Percentiles rank a stretch among this genome's conserved stretches.
Evolutionary conservation across 1,140 invertebrate species (phyloP).

Genomic region (Contarinia nasturtii): DNA sequence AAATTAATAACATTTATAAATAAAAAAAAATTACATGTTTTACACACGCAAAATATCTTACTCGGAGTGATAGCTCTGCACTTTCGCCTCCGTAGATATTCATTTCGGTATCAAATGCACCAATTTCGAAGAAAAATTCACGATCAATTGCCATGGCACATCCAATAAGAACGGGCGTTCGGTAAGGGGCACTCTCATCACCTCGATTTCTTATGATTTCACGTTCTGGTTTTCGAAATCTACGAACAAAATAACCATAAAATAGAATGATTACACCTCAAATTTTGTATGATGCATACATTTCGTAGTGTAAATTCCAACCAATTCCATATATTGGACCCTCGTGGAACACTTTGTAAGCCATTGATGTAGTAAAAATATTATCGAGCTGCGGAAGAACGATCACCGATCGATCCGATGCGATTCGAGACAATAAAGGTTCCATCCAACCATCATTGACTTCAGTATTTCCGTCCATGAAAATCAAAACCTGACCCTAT

Average conservation of each 20-base stretch:
- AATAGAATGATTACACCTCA: too few relatives aligned
- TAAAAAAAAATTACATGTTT: constrained; percentile 19
- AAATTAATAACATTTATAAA: constrained; percentile 8
- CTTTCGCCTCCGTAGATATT: constrained; percentile 97
- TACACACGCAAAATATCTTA: constrained; percentile 29
- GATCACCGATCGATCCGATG: constrained; percentile 38
- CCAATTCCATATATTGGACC: constrained; percentile 85
- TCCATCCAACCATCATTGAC: constrained; percentile 62
- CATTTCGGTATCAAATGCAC: constrained; percentile 85
- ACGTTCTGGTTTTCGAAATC: constrained; percentile 92
- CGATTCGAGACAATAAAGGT: constrained; percentile 44
- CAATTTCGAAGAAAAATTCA: constrained; percentile 45
- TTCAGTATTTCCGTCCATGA: constrained; percentile 69
- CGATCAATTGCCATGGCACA: constrained; percentile 55
- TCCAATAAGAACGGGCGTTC: constrained; percentile 56
- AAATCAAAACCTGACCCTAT: constrained; percentile 41
- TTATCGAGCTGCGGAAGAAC: constrained; percentile 71
- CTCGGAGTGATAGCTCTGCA: constrained; percentile 96
- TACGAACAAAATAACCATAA: too few relatives aligned
- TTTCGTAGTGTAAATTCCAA: constrained; percentile 92
- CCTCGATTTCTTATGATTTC: constrained; percentile 79
- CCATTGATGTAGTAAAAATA: constrained; percentile 82
- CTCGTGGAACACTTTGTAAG: constrained; percentile 70
- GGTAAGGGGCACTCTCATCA: constrained; percentile 74
- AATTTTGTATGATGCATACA: constrained; percentile 60